phyloP scores from a whole-genome alignment of 1,140 invertebrate species.

The Diprion similis region DNA sequence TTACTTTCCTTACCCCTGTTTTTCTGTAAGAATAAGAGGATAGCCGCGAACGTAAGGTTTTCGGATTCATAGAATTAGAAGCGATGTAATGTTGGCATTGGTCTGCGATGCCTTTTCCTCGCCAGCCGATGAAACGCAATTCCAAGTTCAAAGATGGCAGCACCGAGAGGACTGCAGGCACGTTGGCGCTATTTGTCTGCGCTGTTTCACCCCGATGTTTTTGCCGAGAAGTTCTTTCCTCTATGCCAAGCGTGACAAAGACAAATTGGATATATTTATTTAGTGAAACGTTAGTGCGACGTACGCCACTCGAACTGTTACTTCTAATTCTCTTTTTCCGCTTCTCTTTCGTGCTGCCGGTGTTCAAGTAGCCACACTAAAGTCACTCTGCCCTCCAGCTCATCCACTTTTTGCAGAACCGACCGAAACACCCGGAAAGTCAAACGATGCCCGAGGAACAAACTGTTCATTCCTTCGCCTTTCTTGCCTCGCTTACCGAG shows the following conservation, averaged over 20 bases:
- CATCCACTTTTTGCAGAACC: no score
- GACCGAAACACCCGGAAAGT: no score
- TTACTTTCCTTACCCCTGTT: not conserved
- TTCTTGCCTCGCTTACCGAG: not conserved
- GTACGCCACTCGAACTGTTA: no score
- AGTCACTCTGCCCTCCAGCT: not conserved
- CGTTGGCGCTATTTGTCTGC: not conserved
- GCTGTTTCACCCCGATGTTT: not conserved
- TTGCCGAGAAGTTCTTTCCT: conserved; percentile 8
- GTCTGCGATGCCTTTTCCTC: not conserved
- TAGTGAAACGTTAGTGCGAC: conserved; percentile 27
- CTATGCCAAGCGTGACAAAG: conserved; percentile 32
- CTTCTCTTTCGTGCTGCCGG: conserved; percentile 42
- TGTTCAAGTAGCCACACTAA: not conserved
- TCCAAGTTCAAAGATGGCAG: conserved; percentile 26
- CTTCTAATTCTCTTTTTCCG: conserved; percentile 24
- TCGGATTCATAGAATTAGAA: not conserved
- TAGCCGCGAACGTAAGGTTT: not conserved
- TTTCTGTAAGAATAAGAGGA: not conserved
- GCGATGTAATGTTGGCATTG: no score
- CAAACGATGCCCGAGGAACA: no score
- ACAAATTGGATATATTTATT: conserved; percentile 45
- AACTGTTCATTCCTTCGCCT: not conserved
- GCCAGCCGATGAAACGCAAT: conserved; percentile 9
- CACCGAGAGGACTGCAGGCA: conserved; percentile 1